These are phyloP conservation scores for Cecropterus lyciades DNA, from an alignment of 1,140 invertebrate genomes.

Conservation along the genomic window DNA sequence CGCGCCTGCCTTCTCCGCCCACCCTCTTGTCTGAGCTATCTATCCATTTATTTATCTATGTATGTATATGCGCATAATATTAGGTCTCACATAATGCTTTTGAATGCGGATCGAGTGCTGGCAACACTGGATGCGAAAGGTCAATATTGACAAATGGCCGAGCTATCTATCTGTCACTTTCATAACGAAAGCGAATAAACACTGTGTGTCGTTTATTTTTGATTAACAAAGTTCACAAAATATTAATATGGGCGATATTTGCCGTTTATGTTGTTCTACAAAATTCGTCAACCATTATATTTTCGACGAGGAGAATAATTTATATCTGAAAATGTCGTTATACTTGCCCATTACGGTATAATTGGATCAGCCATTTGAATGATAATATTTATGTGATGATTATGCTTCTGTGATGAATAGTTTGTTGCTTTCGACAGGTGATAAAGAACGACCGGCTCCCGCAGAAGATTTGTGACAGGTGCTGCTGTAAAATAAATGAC, in stretches of 20 bases:
- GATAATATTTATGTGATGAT: conserved; percentile 35
- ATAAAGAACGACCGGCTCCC: conserved; percentile 85
- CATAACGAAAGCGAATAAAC: conserved; percentile 58
- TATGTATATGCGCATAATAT: conserved; percentile 39
- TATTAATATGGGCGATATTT: conserved; percentile 73
- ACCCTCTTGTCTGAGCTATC: conserved; percentile 56
- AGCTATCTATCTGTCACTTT: conserved; percentile 64
- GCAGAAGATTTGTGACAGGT: conserved; percentile 86
- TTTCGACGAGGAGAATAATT: conserved; percentile 76
- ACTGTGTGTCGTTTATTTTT: conserved; percentile 46
- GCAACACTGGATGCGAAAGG: conserved; percentile 58
- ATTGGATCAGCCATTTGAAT: conserved; percentile 27
- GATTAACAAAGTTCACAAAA: conserved; percentile 41
- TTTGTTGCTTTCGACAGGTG: conserved; percentile 75
- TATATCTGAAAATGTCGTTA: conserved; percentile 78
- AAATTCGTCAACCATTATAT: conserved; percentile 76
- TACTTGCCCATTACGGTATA: conserved; percentile 81
- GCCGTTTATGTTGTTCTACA: conserved; percentile 75
- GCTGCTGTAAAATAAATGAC: conserved; percentile 87
- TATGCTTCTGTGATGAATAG: conserved; percentile 12
- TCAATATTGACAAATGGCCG: conserved; percentile 78
- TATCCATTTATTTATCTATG: conserved; percentile 34
- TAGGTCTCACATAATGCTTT: conserved; percentile 65
- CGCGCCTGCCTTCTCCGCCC: conserved; percentile 68
- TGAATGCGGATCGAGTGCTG: conserved; percentile 30